Evolutionary conservation across 2,797 vertebrate genomes (phyloP), one percentile per base, ranked within the genome.

Genomic region (Propithecus perrieri): DNA sequence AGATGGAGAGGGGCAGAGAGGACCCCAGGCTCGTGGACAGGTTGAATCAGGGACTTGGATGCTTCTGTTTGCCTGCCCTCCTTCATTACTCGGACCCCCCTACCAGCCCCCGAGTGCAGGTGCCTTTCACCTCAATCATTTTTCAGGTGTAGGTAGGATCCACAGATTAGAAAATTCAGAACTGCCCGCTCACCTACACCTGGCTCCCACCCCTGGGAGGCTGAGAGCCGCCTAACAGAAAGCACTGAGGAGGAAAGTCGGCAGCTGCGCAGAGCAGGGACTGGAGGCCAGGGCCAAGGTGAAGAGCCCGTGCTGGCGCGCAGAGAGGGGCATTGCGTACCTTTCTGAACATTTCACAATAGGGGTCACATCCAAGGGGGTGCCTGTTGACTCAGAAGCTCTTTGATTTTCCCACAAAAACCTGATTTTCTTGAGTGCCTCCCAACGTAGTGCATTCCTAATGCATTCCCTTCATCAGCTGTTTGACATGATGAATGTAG

Each of bases 51-150:
- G 26, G 48, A n/a, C 22, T 14, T 28, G n/a, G 33, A 4, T 48
- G 48, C 15, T 71, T 13, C 22, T 59, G 26, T 50, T 46, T 13
- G 20, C 2, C 17, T 75, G 24, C 12, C 22, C 90, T 20, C 63
- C 28, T 7, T 30, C 35, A 5, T 26, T 3, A 1, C 50, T n/a
- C 22, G 24, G 46, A 59, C 13, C 8, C 6, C 3, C 2, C 1
- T 13, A 13, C 10, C 6, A 7, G 20, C 24, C 26, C 20, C 41
- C 1, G 18, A 35, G 30, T 13, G 24, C 18, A 71, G 15, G 7
- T 30, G 90, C 26, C 14, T 8, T 14, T 57, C 4, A 20, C 24
- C 8, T 4, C 18, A 12, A 10, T 9, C 41, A 7, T 14, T 69
- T 46, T 38, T 15, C 9, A 24, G 35, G 1, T 38, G 10, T 26